A percentile compares a stretch with the other conserved stretches of the same genome.
Conservation (phyloP, 2,797 vertebrate genomes). For the Geotrypetes seraphini region DNA sequence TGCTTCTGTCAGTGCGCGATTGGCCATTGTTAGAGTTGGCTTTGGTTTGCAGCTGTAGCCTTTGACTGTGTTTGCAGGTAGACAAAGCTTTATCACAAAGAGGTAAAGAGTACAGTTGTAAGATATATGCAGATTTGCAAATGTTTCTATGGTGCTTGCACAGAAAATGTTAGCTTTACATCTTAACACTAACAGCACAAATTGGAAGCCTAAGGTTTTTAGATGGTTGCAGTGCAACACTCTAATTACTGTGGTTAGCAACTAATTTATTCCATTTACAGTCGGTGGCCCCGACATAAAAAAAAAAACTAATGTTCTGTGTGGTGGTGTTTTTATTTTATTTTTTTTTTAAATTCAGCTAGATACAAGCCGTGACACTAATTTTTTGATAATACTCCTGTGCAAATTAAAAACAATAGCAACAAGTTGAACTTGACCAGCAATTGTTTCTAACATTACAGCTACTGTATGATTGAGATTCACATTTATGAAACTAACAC, state of each 20-base stretch:
- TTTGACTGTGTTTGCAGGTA: conserved; percentile 99
- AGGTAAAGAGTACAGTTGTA: conserved; percentile 96
- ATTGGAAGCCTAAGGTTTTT: conserved; percentile 81
- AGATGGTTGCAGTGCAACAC: conserved; percentile 86
- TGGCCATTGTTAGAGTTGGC: conserved; percentile 99
- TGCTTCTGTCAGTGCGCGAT: conserved; percentile 97
- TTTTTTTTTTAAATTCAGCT: conserved; percentile 78
- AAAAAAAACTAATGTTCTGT: conserved; percentile 68
- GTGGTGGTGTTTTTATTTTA: conserved; percentile 36
- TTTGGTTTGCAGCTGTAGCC: conserved; percentile 99
- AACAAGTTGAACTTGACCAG: conserved; percentile 98
- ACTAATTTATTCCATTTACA: conserved; percentile 96
- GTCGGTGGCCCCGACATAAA: conserved; percentile 87
- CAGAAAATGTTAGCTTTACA: conserved; percentile 79
- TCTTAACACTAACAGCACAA: conserved; percentile 90
- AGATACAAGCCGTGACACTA: conserved; percentile 98
- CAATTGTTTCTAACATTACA: conserved; percentile 97
- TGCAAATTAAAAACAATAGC: conserved; percentile 97
- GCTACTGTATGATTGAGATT: conserved; percentile 95
- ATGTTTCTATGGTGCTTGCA: conserved; percentile 83
- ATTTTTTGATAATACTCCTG: conserved; percentile 95
- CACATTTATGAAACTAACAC: conserved; percentile 95
- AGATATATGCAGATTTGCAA: conserved; percentile 92
- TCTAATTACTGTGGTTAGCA: conserved; percentile 83
- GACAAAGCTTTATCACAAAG: conserved; percentile 99